Evolutionary conservation across 2,113 vertebrate genomes (phyloP).

Genomic region (Redunca redunca): DNA sequence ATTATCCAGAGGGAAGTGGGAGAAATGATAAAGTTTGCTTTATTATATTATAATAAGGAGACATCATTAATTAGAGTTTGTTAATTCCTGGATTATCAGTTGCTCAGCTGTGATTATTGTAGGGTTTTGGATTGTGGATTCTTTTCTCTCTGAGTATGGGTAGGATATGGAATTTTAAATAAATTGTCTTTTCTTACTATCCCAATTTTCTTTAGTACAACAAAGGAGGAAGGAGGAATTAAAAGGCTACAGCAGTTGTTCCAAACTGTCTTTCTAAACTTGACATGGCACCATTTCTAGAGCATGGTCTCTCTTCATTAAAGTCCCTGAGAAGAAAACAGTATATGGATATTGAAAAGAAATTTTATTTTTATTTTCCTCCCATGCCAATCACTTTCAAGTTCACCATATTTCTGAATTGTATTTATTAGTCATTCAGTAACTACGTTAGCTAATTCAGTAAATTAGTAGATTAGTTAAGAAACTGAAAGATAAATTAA

Average conservation of each 20-base stretch:
- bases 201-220: not conserved
- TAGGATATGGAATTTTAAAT: not conserved
- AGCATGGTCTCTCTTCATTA: not conserved
- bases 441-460: not conserved
- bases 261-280: not conserved
- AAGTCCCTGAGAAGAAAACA: not conserved
- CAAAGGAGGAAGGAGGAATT: not conserved
- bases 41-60: slow-evolving; percentile 29
- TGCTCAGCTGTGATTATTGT: not conserved
- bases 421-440: not conserved
- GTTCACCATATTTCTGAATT: slow-evolving; percentile 1
- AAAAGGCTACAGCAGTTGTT: not conserved
- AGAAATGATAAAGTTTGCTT: slow-evolving; percentile 19
- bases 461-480: not conserved
- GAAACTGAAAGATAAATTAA: slow-evolving; percentile 3
- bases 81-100: slow-evolving; percentile 12
- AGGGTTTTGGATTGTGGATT: slow-evolving; percentile 2
- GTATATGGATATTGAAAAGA: not conserved
- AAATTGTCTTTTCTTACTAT: not conserved
- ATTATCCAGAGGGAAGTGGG: not conserved
- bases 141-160: not conserved
- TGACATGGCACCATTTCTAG: not conserved
- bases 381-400: not conserved
- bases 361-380: not conserved
- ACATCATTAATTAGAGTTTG: slow-evolving; percentile 16